Conservation (phyloP, 2,113 vertebrate genomes). For the Podarcis muralis region DNA sequence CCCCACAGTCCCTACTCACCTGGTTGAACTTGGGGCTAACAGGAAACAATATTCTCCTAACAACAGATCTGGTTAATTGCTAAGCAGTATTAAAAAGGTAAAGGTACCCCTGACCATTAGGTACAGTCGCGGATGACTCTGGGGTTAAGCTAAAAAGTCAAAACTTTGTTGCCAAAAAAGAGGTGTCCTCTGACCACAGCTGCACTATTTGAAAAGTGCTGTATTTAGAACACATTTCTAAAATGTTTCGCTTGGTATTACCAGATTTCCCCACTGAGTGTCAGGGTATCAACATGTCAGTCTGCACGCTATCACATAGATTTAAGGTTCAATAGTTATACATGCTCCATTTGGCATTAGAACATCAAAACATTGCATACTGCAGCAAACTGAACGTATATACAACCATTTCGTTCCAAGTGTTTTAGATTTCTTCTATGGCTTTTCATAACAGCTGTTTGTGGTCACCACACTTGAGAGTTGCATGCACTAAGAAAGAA, state of each 20-base stretch:
- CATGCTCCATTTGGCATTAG: background rate
- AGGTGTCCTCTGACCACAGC: background rate
- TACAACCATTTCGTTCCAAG: background rate
- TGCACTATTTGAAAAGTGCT: background rate
- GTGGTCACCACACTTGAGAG: background rate
- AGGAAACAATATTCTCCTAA: background rate
- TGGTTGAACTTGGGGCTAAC: too few relatives aligned
- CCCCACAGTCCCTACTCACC: too few relatives aligned
- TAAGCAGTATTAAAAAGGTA: background rate
- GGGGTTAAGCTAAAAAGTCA: background rate
- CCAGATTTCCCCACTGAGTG: background rate
- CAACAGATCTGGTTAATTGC: background rate
- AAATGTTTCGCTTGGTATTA: background rate
- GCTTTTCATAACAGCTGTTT: background rate
- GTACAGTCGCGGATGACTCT: too few relatives aligned
- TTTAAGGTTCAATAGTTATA: background rate
- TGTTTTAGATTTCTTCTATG: constrained; percentile 6
- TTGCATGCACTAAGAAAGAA: background rate
- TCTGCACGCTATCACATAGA: background rate
- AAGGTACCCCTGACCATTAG: too few relatives aligned
- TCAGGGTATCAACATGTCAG: background rate
- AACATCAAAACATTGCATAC: background rate
- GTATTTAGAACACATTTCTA: background rate
- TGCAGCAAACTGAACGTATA: background rate
- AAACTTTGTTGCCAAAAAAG: background rate